Conservation (phyloP, 53 echinoderm and acorn worm genomes). For the Pentamera pediparva region DNA sequence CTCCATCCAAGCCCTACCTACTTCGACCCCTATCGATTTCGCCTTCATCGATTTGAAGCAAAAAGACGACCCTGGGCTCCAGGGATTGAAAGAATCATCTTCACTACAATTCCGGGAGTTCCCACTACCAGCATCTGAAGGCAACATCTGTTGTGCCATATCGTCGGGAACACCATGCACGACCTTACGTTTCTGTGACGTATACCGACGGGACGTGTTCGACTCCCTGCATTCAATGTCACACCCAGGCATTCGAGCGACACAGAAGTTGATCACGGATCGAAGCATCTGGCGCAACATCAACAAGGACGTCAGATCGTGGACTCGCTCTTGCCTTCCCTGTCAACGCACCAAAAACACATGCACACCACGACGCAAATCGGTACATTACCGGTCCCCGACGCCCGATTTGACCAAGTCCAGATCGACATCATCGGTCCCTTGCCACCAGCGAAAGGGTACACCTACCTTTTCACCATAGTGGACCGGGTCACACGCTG, state of each 20-base stretch:
- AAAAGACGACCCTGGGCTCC: slow-evolving; percentile 5
- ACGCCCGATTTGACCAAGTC: slow-evolving; percentile 34
- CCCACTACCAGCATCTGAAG: slow-evolving; percentile 11
- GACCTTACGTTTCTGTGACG: not conserved
- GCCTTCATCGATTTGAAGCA: slow-evolving; percentile 4
- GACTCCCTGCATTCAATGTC: slow-evolving; percentile 50
- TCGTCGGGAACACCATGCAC: slow-evolving; percentile 44
- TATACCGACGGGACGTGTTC: slow-evolving; percentile 35
- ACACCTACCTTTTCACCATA: slow-evolving; percentile 29
- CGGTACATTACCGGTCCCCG: slow-evolving; percentile 27
- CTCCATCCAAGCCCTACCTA: slow-evolving; percentile 6
- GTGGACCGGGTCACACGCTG: too few species aligned
- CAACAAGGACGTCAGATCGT: slow-evolving; percentile 50
- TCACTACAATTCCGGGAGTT: slow-evolving; percentile 22
- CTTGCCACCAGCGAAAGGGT: slow-evolving; percentile 35
- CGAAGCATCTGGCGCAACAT: slow-evolving; percentile 58
- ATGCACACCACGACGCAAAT: slow-evolving; percentile 38
- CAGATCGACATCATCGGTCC: slow-evolving; percentile 53
- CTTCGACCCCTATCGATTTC: slow-evolving; percentile 23
- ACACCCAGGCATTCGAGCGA: slow-evolving; percentile 56
- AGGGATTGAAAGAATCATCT: not conserved
- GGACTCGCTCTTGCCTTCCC: slow-evolving; percentile 45
- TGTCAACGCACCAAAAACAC: slow-evolving; percentile 47
- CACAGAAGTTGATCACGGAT: slow-evolving; percentile 39
- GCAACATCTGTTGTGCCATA: slow-evolving; percentile 39